Evolutionary conservation across 2,888 invertebrate genomes (phyloP), one percentile per base, ranked within the genome.

Genomic region (Xylocampa areola): DNA sequence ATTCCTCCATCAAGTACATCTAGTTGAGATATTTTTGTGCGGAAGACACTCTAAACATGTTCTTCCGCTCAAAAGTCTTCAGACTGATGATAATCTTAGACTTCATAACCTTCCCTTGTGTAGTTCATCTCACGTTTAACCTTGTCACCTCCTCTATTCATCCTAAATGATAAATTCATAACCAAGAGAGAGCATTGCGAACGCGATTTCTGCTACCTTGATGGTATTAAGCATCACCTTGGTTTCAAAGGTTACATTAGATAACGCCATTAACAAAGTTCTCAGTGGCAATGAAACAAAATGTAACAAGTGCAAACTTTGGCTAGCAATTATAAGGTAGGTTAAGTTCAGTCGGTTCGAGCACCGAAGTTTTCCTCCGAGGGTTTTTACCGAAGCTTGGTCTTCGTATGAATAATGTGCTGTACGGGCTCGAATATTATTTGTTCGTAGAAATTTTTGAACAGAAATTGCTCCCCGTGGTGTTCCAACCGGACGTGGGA

Each of bases 331-430:
- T 73, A 73, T 45, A 60, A 74, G 58, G 61, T 60, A 63, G 59
- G 63, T 65, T 63, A 68, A 67, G 61, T 75, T 73, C 67, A 60
- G 45, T 60, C 27, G 37, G 50, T 52, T 59, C 37, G 50, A 59
- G 44, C 47, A 44, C 17, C 36, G 21, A 73, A 73, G 64, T 68
- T 64, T 74, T 68, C 67, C 67, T 54, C 52, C 37, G 62, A 69
- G 60, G 60, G 45, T 68, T 76, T 76, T 65, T 66, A 62, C 59
- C 68, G 63, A 69, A 73, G 73, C 68, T 62, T 67, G 72, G 63
- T 72, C 72, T 66, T 63, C 75, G 66, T 68, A 82, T 85, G 82
- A 87, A 73, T 85, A 80, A 87, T 82, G 82, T 70, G 59, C 62
- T 51, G 61, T 61, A 79, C 82, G 81, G 71, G 71, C 63, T 65